A percentile compares a stretch with the other conserved stretches of the same genome.
phyloP scores from a whole-genome alignment of 2,888 invertebrate species.

The Aphodius sticticus region DNA sequence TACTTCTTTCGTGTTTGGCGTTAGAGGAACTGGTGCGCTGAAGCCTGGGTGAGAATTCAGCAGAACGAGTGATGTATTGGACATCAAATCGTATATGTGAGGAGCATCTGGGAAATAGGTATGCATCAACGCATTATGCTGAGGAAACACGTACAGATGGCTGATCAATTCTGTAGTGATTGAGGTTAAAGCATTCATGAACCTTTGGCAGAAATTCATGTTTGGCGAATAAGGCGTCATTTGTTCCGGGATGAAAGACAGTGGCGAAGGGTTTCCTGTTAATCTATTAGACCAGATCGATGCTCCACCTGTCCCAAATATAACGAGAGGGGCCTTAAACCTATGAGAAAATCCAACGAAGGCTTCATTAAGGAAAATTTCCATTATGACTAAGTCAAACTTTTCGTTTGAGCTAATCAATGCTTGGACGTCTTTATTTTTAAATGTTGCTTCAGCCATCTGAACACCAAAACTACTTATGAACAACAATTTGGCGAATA shows the following conservation, averaged over 20 bases:
- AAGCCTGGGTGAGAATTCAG: conserved; percentile 41
- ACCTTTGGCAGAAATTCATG: conserved; percentile 36
- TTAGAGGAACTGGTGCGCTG: conserved; percentile 34
- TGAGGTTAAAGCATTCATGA: conserved; percentile 32
- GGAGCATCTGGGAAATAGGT: conserved; percentile 41
- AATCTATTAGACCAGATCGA: conserved; percentile 58
- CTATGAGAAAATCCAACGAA: conserved; percentile 54
- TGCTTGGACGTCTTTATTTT: conserved; percentile 31
- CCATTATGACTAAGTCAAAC: conserved; percentile 58
- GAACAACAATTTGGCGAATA: not conserved
- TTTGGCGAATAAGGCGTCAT: conserved; percentile 56
- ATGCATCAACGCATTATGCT: conserved; percentile 38
- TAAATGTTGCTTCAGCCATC: not conserved
- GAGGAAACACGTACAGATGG: conserved; percentile 32
- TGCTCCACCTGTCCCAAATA: conserved; percentile 46
- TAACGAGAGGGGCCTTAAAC: conserved; percentile 47
- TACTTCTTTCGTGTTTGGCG: conserved; percentile 45
- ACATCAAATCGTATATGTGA: conserved; percentile 36
- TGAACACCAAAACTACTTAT: not conserved
- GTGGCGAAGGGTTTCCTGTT: conserved; percentile 60
- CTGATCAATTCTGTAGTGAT: not conserved
- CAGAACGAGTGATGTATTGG: conserved; percentile 42
- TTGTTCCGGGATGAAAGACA: conserved; percentile 62
- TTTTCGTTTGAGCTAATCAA: conserved; percentile 50
- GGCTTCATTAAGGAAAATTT: conserved; percentile 62